Percentiles rank a stretch among this genome's conserved stretches.
Evolutionary conservation across 2,888 invertebrate genomes (phyloP).

Genomic region (Melinopterus prodromus): DNA sequence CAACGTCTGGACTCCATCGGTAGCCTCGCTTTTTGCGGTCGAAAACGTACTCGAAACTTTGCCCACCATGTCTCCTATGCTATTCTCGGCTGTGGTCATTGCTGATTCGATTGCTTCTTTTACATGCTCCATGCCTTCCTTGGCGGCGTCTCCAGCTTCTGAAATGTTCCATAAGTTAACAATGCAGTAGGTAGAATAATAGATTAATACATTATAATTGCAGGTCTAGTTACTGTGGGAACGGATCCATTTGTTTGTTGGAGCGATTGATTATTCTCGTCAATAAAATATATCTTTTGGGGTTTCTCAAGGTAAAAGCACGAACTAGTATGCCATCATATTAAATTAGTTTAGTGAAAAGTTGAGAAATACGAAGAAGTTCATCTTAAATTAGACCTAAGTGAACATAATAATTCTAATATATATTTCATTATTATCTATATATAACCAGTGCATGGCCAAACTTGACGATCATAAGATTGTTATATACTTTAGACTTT

Average conservation of each 20-base stretch:
- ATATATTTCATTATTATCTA: too few species aligned
- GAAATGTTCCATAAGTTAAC: conserved; percentile 34
- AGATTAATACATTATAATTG: not conserved
- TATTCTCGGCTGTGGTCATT: conserved; percentile 53
- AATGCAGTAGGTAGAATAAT: not conserved
- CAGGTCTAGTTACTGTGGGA: not conserved
- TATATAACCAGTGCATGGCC: too few species aligned
- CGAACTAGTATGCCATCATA: not conserved
- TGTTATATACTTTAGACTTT: too few species aligned
- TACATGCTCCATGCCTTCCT: conserved; percentile 53
- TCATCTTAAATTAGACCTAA: not conserved
- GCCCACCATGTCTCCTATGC: conserved; percentile 52
- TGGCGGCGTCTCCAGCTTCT: conserved; percentile 54
- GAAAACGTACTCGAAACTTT: conserved; percentile 55
- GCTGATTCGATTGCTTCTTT: conserved; percentile 55
- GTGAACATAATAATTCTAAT: not conserved
- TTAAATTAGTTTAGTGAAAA: not conserved
- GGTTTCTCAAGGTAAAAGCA: not conserved
- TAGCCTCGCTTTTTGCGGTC: conserved; percentile 46
- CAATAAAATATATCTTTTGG: not conserved
- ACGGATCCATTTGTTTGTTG: not conserved
- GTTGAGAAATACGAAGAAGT: not conserved
- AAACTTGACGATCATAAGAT: too few species aligned
- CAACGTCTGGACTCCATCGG: conserved; percentile 45
- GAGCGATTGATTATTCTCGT: not conserved